Percentiles rank a stretch among this genome's conserved stretches.
These are phyloP conservation scores for Pomatostomus ruficeps DNA, from an alignment of 2,113 vertebrate genomes.

Conservation along the genomic window DNA sequence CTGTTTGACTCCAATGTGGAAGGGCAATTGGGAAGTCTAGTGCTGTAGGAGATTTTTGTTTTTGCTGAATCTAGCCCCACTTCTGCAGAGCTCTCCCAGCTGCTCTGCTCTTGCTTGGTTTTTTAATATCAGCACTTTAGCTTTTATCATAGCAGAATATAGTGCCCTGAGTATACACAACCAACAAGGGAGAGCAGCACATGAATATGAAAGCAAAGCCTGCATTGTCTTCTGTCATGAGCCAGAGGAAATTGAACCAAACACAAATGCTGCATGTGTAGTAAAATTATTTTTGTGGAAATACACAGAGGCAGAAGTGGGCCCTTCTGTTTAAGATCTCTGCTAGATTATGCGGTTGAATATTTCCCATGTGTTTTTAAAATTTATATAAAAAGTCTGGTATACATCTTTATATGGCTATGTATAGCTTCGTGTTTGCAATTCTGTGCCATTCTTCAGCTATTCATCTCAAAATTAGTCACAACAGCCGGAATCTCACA, in stretches of 20 bases:
- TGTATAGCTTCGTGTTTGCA: constrained; percentile 26
- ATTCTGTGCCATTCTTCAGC: constrained; percentile 42
- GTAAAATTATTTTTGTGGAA: neutral
- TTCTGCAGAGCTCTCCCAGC: constrained; percentile 14
- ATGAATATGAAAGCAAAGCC: neutral
- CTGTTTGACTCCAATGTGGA: neutral
- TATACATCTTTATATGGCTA: neutral
- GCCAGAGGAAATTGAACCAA: constrained; percentile 21
- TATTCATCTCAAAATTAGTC: constrained; percentile 45
- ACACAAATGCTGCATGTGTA: neutral
- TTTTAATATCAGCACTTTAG: constrained; percentile 41
- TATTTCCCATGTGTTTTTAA: neutral
- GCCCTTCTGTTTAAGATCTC: neutral
- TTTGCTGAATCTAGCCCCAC: neutral
- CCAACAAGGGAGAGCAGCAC: constrained; percentile 13
- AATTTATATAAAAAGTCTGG: constrained; percentile 4
- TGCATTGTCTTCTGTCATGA: neutral
- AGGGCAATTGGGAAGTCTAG: neutral
- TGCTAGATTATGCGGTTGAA: neutral
- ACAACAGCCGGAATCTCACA: constrained; percentile 3
- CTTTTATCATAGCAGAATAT: neutral
- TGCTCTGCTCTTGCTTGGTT: constrained; percentile 19
- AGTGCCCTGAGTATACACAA: constrained; percentile 24
- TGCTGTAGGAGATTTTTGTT: neutral
- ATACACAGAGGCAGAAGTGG: neutral